These are phyloP conservation scores for Elysia crispata DNA, from an alignment of 2,888 invertebrate genomes.

Conservation along the genomic window DNA sequence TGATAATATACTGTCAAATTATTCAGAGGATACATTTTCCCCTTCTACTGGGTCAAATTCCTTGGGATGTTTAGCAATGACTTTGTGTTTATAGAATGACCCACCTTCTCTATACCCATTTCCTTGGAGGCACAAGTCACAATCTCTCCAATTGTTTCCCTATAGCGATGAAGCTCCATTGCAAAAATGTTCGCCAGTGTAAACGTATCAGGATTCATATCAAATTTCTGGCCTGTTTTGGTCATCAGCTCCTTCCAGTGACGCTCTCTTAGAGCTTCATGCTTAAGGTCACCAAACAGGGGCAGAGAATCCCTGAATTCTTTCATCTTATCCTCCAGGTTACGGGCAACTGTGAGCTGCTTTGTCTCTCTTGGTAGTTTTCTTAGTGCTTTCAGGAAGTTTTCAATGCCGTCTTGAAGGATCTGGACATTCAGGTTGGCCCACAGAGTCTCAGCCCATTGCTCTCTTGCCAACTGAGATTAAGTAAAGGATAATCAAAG, in stretches of 20 bases:
- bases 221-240: constrained; percentile 88
- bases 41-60: no score
- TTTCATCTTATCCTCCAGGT: constrained; percentile 89
- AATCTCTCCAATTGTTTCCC: constrained; percentile 89
- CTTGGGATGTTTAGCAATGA: no score
- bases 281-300: constrained; percentile 92
- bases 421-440: constrained; percentile 89
- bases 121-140: constrained; percentile 93
- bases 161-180: constrained; percentile 91
- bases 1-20: no score
- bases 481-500: background rate
- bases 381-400: constrained; percentile 87
- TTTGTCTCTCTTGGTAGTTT: constrained; percentile 84
- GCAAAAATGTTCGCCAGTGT: constrained; percentile 94
- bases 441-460: constrained; percentile 93
- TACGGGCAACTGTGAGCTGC: constrained; percentile 82
- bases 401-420: constrained; percentile 90
- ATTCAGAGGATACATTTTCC: no score
- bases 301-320: constrained; percentile 92
- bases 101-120: constrained; percentile 88
- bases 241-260: constrained; percentile 94
- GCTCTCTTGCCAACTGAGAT: constrained; percentile 83
- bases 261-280: constrained; percentile 91
- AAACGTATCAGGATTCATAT: constrained; percentile 92
- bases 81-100: no score